Conservation (phyloP, 2,113 vertebrate species). For the Dipodomys merriami region DNA sequence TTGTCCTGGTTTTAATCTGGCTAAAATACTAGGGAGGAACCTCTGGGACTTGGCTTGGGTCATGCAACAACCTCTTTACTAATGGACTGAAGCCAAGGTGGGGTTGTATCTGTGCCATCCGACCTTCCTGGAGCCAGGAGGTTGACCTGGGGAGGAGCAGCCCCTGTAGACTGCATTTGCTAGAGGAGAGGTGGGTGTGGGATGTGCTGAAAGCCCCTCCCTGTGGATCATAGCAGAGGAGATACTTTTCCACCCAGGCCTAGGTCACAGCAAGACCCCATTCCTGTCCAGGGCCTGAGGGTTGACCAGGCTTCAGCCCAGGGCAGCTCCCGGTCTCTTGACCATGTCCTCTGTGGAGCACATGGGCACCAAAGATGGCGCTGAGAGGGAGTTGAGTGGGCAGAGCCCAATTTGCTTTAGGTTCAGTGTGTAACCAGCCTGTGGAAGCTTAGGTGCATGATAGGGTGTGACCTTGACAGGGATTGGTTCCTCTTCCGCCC, state of each 20-base stretch:
- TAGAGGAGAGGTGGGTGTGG: accelerated
- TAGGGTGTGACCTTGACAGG: too few relatives aligned
- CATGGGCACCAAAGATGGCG: too few relatives aligned
- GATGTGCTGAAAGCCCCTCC: neutral
- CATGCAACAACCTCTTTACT: neutral
- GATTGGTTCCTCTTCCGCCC: too few relatives aligned
- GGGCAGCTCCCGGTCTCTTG: neutral
- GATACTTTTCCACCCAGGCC: neutral
- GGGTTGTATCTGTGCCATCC: neutral
- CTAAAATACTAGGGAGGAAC: neutral
- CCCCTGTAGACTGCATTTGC: neutral
- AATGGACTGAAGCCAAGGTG: neutral
- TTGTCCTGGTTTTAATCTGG: neutral
- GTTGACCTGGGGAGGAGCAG: neutral
- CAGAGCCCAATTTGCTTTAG: too few relatives aligned
- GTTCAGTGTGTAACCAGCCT: too few relatives aligned
- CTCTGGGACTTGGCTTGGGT: neutral
- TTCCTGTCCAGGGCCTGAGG: neutral
- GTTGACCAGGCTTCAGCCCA: neutral
- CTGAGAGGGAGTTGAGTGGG: too few relatives aligned
- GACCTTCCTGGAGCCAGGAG: neutral
- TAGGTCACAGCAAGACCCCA: neutral
- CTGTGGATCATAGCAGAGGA: neutral
- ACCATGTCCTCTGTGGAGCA: too few relatives aligned
- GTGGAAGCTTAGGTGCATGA: too few relatives aligned